Base-by-base conservation (phyloP, 2,797 vertebrate species). In the Lates japonicus region DNA sequence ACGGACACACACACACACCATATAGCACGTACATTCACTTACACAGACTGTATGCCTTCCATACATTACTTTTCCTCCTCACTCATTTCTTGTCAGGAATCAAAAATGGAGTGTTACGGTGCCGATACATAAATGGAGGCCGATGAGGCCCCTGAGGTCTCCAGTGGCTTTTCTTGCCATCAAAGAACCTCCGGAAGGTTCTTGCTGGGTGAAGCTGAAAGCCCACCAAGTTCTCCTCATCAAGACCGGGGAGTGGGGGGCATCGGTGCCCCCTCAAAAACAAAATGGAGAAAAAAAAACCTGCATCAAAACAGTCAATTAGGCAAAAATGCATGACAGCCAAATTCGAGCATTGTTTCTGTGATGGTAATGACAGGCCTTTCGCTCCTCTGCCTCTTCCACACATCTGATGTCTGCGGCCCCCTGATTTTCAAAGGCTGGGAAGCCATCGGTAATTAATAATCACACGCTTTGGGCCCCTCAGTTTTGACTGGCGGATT, bases 281-380 rank as follows among this genome's bases (percentile, higher is more conserved):
- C 82, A 90, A 93, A 92, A 92, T 89, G 67, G 67, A 74, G 60
- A 37, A 66, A 78, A 80, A 69, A 91, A 81, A 84, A 77, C 59
- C 76, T 87, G 91, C 90, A 92, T 92, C 93, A 93, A 95, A 95
- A 95, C 90, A 94, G 93, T 94, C 93, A 96, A 95, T 95, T 95
- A 94, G 90, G 90, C 87, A 95, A 94, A 95, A 94, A 95, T 95
- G 94, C 94, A 94, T 94, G 93, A 95, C 93, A 94, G 92, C 90
- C 87, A 94, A 93, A 94, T 93, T 91, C 89, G 76, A 66, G 87
- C 93, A 93, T 95, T 95, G 93, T 95, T 95, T 95, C 85, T 93
- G 84, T 93, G 89, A 94, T 72, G 90, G 84, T 93, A 90, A 92
- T 92, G 90, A 94, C 88, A 92, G 91, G 88, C 81, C 83, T 88